Evolutionary conservation across 1,140 invertebrate genomes (phyloP), one percentile per base, ranked within the genome.

Genomic region (Gonioctena quinquepunctata): DNA sequence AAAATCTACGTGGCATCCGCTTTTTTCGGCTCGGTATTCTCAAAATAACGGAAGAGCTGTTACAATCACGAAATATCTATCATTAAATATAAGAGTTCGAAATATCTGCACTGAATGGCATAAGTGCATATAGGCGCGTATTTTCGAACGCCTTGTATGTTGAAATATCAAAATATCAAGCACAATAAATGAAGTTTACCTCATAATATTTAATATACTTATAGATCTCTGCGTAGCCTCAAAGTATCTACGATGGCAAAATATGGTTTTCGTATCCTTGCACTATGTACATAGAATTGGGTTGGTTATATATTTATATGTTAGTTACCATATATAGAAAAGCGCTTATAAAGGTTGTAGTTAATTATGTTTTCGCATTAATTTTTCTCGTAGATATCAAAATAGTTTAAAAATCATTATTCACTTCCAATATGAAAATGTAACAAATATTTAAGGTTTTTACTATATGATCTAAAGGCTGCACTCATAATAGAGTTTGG

Each of bases 401-500:
- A 54, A 65, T 4, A 66, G 54, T 66, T 23, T 52, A 50, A 42
- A 18, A 66, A 70, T 74, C 69, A 52, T 52, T 74, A 72, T 69
- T 74, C 70, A 74, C 70, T 68, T 68, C 66, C 72, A 66, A 71
- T 71, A 66, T 75, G 62, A 68, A 68, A 68, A 52, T 64, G 18
- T 60, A 69, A 76, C 62, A 71, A 70, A 68, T 71, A 73, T 70
- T 68, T 74, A 68, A 73, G 67, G 62, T 77, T 74, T 76, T 72
- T 74, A 77, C 71, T 76, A 76, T 72, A 66, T 74, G 72, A 72
- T 65, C 75, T 77, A 76, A 79, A 79, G 77, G 77, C 77, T 79
- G 77, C 77, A 79, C 77, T 74, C 69, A 74, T 50, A 72, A 70
- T 73, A 73, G 71, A 67, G 52, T 68, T 63, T 27, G 59, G 28